Evolutionary conservation across 2,797 vertebrate genomes (phyloP), one percentile per base, ranked within the genome.

Genomic region (Carduelis carduelis): DNA sequence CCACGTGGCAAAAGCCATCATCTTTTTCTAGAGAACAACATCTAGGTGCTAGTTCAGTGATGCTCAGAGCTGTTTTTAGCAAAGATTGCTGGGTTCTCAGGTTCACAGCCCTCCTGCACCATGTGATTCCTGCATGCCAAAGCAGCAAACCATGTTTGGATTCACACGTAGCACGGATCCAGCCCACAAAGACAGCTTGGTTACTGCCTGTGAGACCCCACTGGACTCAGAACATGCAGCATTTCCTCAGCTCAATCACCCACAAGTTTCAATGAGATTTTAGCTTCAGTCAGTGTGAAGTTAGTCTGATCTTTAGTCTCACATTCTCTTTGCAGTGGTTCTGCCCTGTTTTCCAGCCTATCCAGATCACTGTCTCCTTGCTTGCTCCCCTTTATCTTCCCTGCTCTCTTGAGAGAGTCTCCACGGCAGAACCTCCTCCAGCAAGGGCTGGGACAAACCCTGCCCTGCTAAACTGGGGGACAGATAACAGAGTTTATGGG

Each of bases 1-100:
- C 52, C 63, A 17, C 0, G 0, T 21, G n/a, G 53, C 2, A 2
- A 53, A 69, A 77, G 21, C 8, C 37, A 77, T 26, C 3, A 20
- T 14, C 11, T 76, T 64, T 61, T 39, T 44, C 32, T n/a, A 49
- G 50, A 56, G 44, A 82, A 24, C 19, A 75, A 44, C 3, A 14
- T 27, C 80, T 32, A 75, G 13, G 20, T 57, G 53, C 39, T 52
- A 10, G 8, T 34, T 64, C 74, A 80, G 49, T 28, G 57, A 88
- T 61, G 69, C 30, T 28, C 34, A 14, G 53, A 87, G 82, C 43
- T 21, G 60, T 43, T 84, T 85, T 68, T 63, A 83, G 52, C 46
- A 43, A 81, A 78, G 74, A 55, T 34, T 46, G 71, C 39, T 65
- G 41, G 37, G 19, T 80, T 87, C 63, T 70, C 78, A 64, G 50